Conservation (phyloP, 2,888 invertebrate species). For the Hoplodrina blanda region DNA sequence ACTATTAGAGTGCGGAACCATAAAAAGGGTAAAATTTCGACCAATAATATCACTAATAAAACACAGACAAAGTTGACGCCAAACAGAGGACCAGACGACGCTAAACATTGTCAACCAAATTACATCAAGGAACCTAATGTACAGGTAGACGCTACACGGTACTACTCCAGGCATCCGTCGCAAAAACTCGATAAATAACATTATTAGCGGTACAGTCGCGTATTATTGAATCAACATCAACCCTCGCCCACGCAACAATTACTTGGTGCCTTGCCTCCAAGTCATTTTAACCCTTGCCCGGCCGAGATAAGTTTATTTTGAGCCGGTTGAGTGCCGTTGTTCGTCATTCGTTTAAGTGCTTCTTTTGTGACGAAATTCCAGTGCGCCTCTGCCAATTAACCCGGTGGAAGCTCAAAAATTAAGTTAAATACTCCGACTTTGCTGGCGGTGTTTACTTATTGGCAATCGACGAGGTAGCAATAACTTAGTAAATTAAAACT, state of each 20-base stretch:
- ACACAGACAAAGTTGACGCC: constrained; percentile 9
- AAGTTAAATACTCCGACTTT: constrained; percentile 89
- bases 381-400: constrained; percentile 87
- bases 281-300: constrained; percentile 90
- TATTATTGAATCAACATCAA: constrained; percentile 86
- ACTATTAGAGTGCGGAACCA: too few species aligned
- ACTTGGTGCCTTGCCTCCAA: constrained; percentile 80
- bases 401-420: constrained; percentile 89
- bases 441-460: constrained; percentile 86
- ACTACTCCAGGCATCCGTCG: constrained; percentile 69
- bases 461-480: constrained; percentile 81
- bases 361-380: constrained; percentile 89
- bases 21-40: too few species aligned
- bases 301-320: constrained; percentile 90
- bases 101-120: constrained; percentile 47
- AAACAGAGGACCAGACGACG: constrained; percentile 25
- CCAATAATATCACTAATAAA: too few species aligned
- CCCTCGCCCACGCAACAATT: constrained; percentile 85
- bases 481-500: constrained; percentile 85
- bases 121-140: constrained; percentile 47
- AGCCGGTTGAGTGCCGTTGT: constrained; percentile 85
- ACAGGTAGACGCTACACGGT: constrained; percentile 32
- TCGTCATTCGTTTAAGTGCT: constrained; percentile 88
- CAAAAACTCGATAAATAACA: constrained; percentile 87
- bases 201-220: constrained; percentile 83